Percentiles rank a stretch among this genome's conserved stretches.
Evolutionary conservation across 92 coral and sea anemone species (phyloP).

Genomic region (Zoanthus gigantus): DNA sequence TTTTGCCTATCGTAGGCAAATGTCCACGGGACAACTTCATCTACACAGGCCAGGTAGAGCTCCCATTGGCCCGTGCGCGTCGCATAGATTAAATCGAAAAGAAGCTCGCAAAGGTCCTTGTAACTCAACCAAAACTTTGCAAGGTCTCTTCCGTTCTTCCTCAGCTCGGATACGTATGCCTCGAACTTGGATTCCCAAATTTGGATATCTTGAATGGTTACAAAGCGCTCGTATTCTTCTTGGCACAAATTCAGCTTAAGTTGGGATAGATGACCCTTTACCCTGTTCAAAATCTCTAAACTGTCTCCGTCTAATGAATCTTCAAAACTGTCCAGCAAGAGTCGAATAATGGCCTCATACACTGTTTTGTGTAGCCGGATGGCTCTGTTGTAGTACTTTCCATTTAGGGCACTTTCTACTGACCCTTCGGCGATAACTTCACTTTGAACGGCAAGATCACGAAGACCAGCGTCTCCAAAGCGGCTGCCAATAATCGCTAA

Average conservation of each 20-base stretch:
- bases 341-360: not conserved
- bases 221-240: not conserved
- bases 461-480: slow-evolving; percentile 80
- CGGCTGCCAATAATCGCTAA: slow-evolving; percentile 63
- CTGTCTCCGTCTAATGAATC: not conserved
- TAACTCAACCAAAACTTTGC: not conserved
- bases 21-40: no score
- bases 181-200: not conserved
- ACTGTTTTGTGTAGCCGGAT: slow-evolving; percentile 25
- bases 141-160: not conserved
- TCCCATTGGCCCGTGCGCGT: no score
- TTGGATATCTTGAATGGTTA: not conserved
- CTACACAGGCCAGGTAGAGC: no score
- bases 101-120: not conserved
- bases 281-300: no score
- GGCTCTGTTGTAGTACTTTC: slow-evolving; percentile 55
- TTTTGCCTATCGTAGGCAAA: no score
- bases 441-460: slow-evolving; percentile 63
- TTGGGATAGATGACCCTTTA: no score
- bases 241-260: no score
- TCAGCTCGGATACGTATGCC: not conserved
- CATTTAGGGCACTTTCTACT: not conserved
- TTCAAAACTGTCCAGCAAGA: not conserved
- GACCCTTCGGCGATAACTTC: slow-evolving; percentile 21
- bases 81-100: not conserved